Evolutionary conservation across 2,888 invertebrate species (phyloP).

Genomic region (Cinara cedri): DNA sequence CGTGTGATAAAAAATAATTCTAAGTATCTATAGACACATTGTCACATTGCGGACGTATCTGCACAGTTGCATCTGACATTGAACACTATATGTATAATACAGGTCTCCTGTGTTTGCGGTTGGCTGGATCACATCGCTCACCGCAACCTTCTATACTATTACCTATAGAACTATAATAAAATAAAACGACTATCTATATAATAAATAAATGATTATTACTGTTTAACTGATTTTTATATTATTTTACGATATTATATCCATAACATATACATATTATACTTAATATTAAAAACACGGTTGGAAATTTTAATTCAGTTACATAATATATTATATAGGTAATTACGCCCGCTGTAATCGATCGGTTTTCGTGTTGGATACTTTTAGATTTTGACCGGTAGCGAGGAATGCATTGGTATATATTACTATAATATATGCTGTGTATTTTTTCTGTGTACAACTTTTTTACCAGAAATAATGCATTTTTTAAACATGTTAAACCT

Average conservation of each 20-base stretch:
- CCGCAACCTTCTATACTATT: conserved; percentile 25
- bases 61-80: conserved; percentile 14
- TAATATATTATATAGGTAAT: too few relatives aligned
- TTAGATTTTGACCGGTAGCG: too few relatives aligned
- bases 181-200: conserved; percentile 23
- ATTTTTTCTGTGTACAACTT: too few relatives aligned
- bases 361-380: too few relatives aligned
- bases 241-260: background rate
- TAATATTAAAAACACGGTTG: background rate
- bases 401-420: too few relatives aligned
- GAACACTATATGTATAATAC: conserved; percentile 10
- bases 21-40: background rate
- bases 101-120: conserved; percentile 12
- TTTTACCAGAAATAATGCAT: too few relatives aligned
- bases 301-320: background rate
- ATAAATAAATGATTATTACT: background rate
- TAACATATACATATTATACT: background rate
- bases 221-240: too few relatives aligned
- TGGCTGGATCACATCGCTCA: conserved; percentile 14
- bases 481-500: too few relatives aligned
- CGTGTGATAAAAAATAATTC: background rate
- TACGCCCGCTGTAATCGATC: too few relatives aligned
- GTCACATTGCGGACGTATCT: background rate
- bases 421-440: too few relatives aligned
- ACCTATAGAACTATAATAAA: background rate